Conservation (phyloP, 2,888 invertebrate genomes). For the Hemaris fuciformis region DNA sequence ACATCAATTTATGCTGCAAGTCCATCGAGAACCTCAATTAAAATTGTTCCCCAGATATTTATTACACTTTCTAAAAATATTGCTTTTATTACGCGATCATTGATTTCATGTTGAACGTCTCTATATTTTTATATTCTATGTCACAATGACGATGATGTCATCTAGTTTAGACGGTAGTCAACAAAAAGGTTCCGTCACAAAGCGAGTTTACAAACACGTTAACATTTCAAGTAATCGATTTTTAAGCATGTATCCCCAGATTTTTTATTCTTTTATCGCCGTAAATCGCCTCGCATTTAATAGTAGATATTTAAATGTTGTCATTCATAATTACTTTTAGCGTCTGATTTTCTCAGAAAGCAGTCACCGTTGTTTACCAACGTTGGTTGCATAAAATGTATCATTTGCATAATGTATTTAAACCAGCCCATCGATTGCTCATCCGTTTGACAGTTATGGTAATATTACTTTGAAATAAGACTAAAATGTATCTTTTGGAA, state of each 20-base stretch:
- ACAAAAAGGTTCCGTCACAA: not conserved
- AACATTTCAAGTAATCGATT: not conserved
- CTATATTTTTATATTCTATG: conserved; percentile 26
- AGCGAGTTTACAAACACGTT: not conserved
- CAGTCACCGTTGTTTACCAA: not conserved
- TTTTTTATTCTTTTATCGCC: not conserved
- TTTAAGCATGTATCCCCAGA: not conserved
- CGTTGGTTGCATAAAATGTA: not conserved
- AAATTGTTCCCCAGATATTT: too few species aligned
- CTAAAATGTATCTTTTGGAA: too few species aligned
- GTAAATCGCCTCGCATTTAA: too few species aligned
- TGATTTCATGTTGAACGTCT: not conserved
- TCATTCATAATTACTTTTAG: not conserved
- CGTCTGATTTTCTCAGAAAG: not conserved
- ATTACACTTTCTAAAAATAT: too few species aligned
- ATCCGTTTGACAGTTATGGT: too few species aligned
- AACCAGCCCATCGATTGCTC: too few species aligned
- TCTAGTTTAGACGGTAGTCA: conserved; percentile 10
- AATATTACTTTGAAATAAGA: too few species aligned
- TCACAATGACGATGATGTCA: conserved; percentile 30
- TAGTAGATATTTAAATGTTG: not conserved
- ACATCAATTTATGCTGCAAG: too few species aligned
- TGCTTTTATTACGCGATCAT: too few species aligned
- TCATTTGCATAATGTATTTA: not conserved
- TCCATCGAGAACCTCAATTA: too few species aligned